These are phyloP conservation scores for Imbricaverruca yamaguchii DNA, from an alignment of 2,888 invertebrate genomes.

Conservation along the genomic window DNA sequence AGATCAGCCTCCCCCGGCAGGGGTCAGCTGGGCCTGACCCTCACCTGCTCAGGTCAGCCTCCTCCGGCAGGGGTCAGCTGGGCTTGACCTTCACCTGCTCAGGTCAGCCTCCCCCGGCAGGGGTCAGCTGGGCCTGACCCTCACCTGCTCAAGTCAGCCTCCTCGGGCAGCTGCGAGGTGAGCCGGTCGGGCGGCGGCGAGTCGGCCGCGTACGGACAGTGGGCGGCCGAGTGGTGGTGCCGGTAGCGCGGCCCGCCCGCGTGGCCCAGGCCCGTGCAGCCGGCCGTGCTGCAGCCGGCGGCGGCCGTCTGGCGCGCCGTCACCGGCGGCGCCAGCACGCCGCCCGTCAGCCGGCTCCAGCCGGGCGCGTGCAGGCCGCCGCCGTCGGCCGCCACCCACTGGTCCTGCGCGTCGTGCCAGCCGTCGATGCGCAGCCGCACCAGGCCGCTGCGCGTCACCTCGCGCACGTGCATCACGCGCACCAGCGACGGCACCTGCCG, in stretches of 20 bases:
- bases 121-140: constrained; percentile 23
- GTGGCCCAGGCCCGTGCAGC: constrained; percentile 86
- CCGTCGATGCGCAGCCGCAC: constrained; percentile 90
- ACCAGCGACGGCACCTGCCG: constrained; percentile 69
- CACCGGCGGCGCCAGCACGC: constrained; percentile 75
- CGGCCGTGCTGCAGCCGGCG: constrained; percentile 63
- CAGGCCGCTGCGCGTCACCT: constrained; percentile 68
- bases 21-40: too few relatives aligned
- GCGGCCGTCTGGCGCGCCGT: constrained; percentile 37
- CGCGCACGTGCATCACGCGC: constrained; percentile 82
- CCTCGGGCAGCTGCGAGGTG: constrained; percentile 24
- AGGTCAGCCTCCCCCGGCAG: constrained; percentile 25
- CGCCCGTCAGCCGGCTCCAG: constrained; percentile 83
- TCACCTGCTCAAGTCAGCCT: constrained; percentile 29
- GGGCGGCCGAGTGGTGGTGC: constrained; percentile 60
- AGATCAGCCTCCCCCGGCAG: constrained; percentile 24
- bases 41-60: too few relatives aligned
- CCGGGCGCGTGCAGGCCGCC: constrained; percentile 84
- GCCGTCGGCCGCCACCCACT: constrained; percentile 90
- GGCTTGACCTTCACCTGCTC: constrained; percentile 27
- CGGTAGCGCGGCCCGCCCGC: constrained; percentile 66
- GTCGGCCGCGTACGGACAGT: constrained; percentile 61
- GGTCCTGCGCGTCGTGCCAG: constrained; percentile 91
- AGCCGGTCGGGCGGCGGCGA: constrained; percentile 32
- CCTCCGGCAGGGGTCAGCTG: background rate